phyloP scores from a whole-genome alignment of 2,113 vertebrate genomes.

The Leptocoma aspasia region DNA sequence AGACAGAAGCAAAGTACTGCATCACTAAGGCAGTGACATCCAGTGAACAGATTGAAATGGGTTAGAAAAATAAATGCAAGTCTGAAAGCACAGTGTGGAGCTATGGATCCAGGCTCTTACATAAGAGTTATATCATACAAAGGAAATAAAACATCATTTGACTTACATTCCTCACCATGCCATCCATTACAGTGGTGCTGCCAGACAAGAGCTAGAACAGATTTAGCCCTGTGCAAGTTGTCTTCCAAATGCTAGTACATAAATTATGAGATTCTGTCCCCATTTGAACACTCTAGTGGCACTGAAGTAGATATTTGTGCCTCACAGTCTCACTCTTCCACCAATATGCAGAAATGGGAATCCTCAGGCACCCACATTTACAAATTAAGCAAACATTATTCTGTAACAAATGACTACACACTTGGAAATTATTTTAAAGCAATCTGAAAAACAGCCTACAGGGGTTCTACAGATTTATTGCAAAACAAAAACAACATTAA shows the following conservation, averaged over 20 bases:
- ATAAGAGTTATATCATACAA: not conserved
- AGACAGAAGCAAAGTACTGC: not conserved
- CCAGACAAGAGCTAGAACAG: not conserved
- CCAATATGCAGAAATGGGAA: not conserved
- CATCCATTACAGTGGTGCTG: not conserved
- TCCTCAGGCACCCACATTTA: conserved; percentile 39
- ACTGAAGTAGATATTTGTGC: not conserved
- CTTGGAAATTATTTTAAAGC: conserved; percentile 53
- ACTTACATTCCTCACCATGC: not conserved
- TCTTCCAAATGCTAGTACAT: not conserved
- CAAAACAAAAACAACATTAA: conserved; percentile 34
- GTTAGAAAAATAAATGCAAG: not conserved
- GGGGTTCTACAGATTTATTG: conserved; percentile 41
- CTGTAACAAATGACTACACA: conserved; percentile 37
- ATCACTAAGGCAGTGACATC: not conserved
- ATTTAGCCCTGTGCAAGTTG: not conserved
- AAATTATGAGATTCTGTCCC: not conserved
- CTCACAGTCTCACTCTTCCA: not conserved
- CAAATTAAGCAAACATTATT: conserved; percentile 44
- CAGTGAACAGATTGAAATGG: not conserved
- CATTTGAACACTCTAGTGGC: not conserved
- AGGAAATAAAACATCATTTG: conserved; percentile 26
- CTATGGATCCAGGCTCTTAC: not conserved
- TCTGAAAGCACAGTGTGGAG: not conserved
- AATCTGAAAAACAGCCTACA: conserved; percentile 42